Base-by-base conservation (phyloP, 2,113 vertebrate species). In the Columba janthina region DNA sequence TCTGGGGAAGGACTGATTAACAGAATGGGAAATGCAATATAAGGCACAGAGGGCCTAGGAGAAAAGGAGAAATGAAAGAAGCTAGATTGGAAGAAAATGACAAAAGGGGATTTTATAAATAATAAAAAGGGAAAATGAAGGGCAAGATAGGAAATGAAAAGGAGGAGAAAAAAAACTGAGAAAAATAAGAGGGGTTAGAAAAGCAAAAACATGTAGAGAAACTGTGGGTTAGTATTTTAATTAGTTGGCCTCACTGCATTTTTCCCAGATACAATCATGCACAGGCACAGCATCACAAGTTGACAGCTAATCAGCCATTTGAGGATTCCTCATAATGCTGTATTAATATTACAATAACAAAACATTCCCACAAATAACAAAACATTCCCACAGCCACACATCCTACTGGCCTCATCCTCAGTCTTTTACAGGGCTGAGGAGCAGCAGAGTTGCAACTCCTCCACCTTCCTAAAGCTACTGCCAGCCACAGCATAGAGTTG, bases 401-500 rank as follows among this genome's bases (percentile, higher is more conserved):
- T 71, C 32, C 25, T 36, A 24, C 15, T 56, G 26, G 29, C 44
- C 29, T 22, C 42, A 18, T 51, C 34, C 36, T 60, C 32, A 19
- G 2, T 8, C 19, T 77, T 73, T 32, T 7, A 44, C 18, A 44
- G 19, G 9, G 4, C 26, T 38, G 36, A 57, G 18, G n/a, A 38
- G 15, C 44, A 89, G 54, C 44, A 86, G 69, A 70, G 9, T 17
- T 79, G n/a, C 72, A 32, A 22, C 44, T 79, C 54, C 51, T 77
- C 36, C 29, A 38, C 56, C 38, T 31, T 56, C 34, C 48, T 53
- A 21, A 72, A 67, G 17, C 48, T 20, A 42, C 11, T 0, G 2
- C 31, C 17, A 56, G 40, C 16, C 0, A 1, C 51, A 50, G 24
- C 1, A 0, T 31, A n/a, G 54, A 3, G 29, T 56, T 2, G 1